Base-by-base conservation (phyloP, 2,113 vertebrate species). In the Solea senegalensis region DNA sequence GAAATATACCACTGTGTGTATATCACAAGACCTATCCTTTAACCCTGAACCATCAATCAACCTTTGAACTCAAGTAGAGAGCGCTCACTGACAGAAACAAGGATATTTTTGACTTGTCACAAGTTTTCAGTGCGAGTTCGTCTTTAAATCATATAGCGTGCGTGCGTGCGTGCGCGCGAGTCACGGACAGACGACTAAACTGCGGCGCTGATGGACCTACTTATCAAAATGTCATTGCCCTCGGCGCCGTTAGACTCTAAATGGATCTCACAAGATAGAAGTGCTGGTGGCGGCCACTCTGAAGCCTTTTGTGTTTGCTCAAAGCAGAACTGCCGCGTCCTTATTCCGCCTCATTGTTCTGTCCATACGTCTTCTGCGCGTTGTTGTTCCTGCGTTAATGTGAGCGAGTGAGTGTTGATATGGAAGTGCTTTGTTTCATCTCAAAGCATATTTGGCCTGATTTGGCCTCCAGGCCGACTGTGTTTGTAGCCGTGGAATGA, bases 351-450 rank as follows among this genome's bases (percentile, higher is more conserved):
- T 56, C 54, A 5, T 1, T 9, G 3, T 15, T 34, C 28, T 40
- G 14, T 39, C 21, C 21, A 48, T 48, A 11, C 13, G 9, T 3
- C 13, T 7, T 14, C 2, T 0, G 3, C 7, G 13, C 6, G 28
- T 9, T 56, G 9, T 55, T 34, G 9, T 21, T 21, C n/a, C 3
- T 9, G 26, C 10, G 9, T 55, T 55, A 55, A 12, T 28, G 27
- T 56, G 54, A 56, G 27, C 39, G 54, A 56, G 41, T 51, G 53
- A 14, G 34, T 72, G 61, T 84, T 84, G 78, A 57, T 21, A 66
- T 59, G 77, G 70, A 74, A 56, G 49, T 34, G 51, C 61, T 78
- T 84, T 78, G 74, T 84, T 85, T 79, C 41, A 69, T 82, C 67
- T 77, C 74, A 34, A 55, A 40, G 79, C 74, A 67, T 58, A 70